phyloP scores from a whole-genome alignment of 2,888 invertebrate species.

The Tanypteryx hageni region DNA sequence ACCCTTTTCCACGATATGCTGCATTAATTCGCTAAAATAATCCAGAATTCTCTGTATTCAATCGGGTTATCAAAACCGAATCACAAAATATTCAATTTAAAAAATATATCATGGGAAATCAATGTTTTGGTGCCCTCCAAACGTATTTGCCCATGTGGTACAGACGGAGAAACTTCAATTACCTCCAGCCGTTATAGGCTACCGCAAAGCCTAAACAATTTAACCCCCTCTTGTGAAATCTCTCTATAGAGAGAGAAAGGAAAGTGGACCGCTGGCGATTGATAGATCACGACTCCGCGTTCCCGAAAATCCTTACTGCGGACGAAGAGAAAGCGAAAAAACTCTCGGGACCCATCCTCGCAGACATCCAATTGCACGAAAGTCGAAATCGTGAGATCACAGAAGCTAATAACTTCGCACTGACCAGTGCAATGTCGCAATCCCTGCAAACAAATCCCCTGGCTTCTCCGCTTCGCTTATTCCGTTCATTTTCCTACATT shows the following conservation, averaged over 20 bases:
- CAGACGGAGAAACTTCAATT: neutral
- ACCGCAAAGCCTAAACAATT: neutral
- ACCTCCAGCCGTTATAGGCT: neutral
- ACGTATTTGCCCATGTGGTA: no score
- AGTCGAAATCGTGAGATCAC: neutral
- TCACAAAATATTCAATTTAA: no score
- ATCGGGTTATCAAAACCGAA: no score
- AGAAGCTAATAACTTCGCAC: neutral
- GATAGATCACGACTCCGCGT: slow-evolving; percentile 54
- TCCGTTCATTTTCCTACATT: no score
- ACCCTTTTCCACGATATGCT: no score
- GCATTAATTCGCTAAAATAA: no score
- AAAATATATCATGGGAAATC: no score
- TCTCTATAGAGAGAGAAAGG: neutral
- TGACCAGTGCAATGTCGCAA: slow-evolving; percentile 4
- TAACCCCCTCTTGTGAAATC: slow-evolving; percentile 44
- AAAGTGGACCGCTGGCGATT: slow-evolving; percentile 51
- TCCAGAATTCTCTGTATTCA: no score
- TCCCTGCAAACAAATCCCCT: neutral
- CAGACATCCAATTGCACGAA: neutral
- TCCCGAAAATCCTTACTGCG: slow-evolving; percentile 28
- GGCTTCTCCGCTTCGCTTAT: no score
- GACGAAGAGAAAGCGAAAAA: slow-evolving; percentile 39
- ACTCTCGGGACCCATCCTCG: slow-evolving; percentile 7
- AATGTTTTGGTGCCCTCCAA: no score